Conservation (phyloP, 2,888 invertebrate genomes). For the Catocala nupta region DNA sequence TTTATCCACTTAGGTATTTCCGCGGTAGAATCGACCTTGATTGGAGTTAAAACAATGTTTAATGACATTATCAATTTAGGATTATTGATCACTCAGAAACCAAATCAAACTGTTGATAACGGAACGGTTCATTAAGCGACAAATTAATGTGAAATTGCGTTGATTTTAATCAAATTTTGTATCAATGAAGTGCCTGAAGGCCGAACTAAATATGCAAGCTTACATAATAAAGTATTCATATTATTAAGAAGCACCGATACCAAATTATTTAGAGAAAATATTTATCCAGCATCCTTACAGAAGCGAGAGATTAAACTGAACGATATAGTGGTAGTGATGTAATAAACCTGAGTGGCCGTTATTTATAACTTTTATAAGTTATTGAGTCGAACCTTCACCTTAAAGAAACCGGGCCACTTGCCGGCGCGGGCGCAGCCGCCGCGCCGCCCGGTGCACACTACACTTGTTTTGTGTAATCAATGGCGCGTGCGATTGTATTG, state of each 20-base stretch:
- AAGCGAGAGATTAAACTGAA: too few relatives aligned
- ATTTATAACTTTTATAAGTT: constrained; percentile 52
- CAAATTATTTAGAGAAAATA: too few relatives aligned
- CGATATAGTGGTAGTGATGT: constrained; percentile 22
- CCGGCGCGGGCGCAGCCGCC: constrained; percentile 42
- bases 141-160: constrained; percentile 2
- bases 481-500: constrained; percentile 31
- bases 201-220: too few relatives aligned
- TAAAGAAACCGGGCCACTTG: constrained; percentile 68
- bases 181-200: too few relatives aligned
- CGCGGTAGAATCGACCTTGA: constrained; percentile 16
- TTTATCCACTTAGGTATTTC: constrained; percentile 20
- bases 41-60: constrained; percentile 6
- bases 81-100: constrained; percentile 23
- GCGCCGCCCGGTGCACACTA: constrained; percentile 28
- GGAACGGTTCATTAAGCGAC: constrained; percentile 4
- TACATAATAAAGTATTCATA: too few relatives aligned
- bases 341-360: constrained; percentile 36
- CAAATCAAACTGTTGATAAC: constrained; percentile 15
- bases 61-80: constrained; percentile 18
- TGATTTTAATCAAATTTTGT: too few relatives aligned
- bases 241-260: too few relatives aligned
- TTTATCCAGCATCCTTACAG: too few relatives aligned
- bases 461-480: constrained; percentile 51
- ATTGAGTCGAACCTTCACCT: constrained; percentile 65